Evolutionary conservation across 2,113 vertebrate genomes (phyloP), one percentile per base, ranked within the genome.

Genomic region (Pipa parva): DNA sequence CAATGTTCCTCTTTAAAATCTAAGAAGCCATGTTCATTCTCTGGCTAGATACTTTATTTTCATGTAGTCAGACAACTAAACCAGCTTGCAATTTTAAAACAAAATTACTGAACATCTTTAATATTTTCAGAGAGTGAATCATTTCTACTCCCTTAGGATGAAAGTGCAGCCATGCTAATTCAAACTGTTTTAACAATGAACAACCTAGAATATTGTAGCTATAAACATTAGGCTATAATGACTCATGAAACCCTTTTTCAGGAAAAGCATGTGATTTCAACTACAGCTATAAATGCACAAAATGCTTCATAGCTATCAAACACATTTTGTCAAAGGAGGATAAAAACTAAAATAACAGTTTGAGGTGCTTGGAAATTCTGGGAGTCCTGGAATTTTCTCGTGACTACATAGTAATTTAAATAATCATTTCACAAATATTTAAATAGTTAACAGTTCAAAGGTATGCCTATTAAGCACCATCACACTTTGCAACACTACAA

Each of bases 161-260:
- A 0, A 67, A 54, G 7, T 36, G 39, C 22, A 57, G 55, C 48
- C 54, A 50, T 37, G 57, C 64, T 50, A 67, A 67, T 59, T 49
- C 55, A 67, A 59, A 59, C 59, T 59, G 64, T 59, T 49, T 58
- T 59, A 67, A 59, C 64, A 59, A 67, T 26, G 64, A 59, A 37
- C 52, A 36, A 28, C 64, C 55, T 28, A 26, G 64, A 42, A 36
- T 46, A 67, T 49, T n/a, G n/a, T n/a, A n/a, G n/a, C 57, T 59
- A 36, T 36, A 67, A 45, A 67, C 36, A 55, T 46, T 55, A 36
- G 55, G 54, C 48, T 59, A 27, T 67, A 58, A 59, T 59, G 7
- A 17, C 42, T 46, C 42, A 7, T 46, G 15, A 4, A 67, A 58
- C 39, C 33, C 33, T 36, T 64, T 54, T 56, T 45, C 62, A 54